Conservation (phyloP, 2,888 invertebrate genomes). For the Amphipyra tragopoginis region DNA sequence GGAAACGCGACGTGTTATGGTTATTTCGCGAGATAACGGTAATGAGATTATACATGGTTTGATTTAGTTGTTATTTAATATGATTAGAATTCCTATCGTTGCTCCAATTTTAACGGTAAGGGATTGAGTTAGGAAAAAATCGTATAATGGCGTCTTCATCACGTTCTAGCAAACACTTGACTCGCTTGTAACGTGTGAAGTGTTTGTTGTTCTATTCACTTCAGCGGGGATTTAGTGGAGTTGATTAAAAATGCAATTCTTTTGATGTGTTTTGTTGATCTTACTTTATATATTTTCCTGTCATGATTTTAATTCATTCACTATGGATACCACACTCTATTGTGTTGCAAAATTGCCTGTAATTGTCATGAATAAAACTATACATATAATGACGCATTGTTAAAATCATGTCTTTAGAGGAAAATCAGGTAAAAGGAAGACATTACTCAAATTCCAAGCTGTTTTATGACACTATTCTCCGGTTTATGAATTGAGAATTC, state of each 20-base stretch:
- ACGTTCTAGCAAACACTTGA: constrained; percentile 30
- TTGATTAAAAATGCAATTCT: constrained; percentile 30
- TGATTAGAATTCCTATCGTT: constrained; percentile 44
- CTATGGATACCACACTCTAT: neutral
- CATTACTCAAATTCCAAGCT: no score
- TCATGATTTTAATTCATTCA: neutral
- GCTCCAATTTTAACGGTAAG: constrained; percentile 32
- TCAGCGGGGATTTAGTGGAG: constrained; percentile 12
- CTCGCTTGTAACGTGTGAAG: constrained; percentile 23
- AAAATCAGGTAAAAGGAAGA: no score
- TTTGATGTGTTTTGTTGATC: constrained; percentile 25
- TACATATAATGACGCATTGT: neutral
- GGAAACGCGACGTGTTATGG: constrained; percentile 76
- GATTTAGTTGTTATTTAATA: constrained; percentile 50
- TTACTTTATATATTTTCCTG: neutral
- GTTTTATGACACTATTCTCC: no score
- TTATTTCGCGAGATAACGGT: constrained; percentile 71
- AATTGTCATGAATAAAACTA: constrained; percentile 6
- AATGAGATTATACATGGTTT: constrained; percentile 61
- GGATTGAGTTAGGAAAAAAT: constrained; percentile 11
- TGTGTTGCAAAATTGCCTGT: constrained; percentile 13
- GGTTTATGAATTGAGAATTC: no score
- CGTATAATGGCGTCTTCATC: constrained; percentile 36
- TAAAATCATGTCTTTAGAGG: no score
- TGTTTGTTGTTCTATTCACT: constrained; percentile 48